Percentiles rank a stretch among this genome's conserved stretches.
These are phyloP conservation scores for Planiliza haematocheilus DNA, from an alignment of 2,113 vertebrate species.

Conservation along the genomic window DNA sequence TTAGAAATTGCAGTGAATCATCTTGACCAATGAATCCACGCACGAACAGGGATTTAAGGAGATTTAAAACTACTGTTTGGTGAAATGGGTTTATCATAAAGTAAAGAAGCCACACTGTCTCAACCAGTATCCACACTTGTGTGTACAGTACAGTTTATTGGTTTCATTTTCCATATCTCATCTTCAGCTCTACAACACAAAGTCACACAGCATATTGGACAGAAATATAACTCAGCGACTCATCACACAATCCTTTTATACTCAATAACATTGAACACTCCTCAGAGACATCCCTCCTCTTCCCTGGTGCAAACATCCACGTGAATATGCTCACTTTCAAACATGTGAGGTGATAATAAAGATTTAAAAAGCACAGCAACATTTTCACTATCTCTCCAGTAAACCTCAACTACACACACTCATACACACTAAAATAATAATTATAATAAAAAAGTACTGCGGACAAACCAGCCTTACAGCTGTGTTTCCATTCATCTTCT, in stretches of 20 bases:
- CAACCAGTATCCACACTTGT: background rate
- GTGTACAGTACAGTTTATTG: conserved; percentile 47
- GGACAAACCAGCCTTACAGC: conserved; percentile 5
- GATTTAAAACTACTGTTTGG: too few species aligned
- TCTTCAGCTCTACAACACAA: background rate
- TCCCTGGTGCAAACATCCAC: conserved; percentile 19
- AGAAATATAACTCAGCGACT: conserved; percentile 14
- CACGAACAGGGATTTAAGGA: too few species aligned
- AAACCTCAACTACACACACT: conserved; percentile 15
- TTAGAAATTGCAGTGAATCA: too few species aligned
- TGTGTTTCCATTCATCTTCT: conserved; percentile 28
- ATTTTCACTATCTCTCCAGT: background rate
- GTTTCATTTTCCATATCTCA: conserved; percentile 8
- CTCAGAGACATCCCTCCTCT: conserved; percentile 4
- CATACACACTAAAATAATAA: conserved; percentile 5
- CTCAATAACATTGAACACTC: background rate
- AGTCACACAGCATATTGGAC: conserved; percentile 35
- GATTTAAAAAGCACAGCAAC: conserved; percentile 19
- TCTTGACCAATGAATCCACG: too few species aligned
- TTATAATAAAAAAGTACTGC: conserved; percentile 7
- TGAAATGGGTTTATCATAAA: too few species aligned
- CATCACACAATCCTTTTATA: conserved; percentile 4
- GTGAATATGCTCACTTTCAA: conserved; percentile 25
- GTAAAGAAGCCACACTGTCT: too few species aligned
- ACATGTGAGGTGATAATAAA: conserved; percentile 17